phyloP scores from a whole-genome alignment of 1,140 invertebrate species.

The Frieseomelitta varia region DNA sequence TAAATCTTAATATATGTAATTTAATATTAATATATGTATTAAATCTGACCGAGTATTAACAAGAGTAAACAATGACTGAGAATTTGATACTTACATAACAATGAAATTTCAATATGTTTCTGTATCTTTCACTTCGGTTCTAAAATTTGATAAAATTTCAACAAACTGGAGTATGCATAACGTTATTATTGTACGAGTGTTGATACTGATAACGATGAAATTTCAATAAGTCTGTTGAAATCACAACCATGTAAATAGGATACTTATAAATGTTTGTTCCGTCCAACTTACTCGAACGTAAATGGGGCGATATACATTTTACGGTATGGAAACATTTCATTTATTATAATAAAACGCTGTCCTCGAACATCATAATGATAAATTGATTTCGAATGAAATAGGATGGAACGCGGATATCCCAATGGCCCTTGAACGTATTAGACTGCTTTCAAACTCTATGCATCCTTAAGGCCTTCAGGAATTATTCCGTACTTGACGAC shows the following conservation, averaged over 20 bases:
- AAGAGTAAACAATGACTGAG: no score
- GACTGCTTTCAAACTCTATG: constrained; percentile 61
- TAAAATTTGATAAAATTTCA: no score
- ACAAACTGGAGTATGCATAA: no score
- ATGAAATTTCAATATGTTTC: no score
- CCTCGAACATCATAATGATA: neutral
- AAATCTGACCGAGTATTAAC: no score
- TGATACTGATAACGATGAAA: neutral
- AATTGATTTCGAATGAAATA: constrained; percentile 21
- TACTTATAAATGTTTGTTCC: neutral
- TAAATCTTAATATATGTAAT: no score
- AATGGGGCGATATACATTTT: neutral
- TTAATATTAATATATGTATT: no score
- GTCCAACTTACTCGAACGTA: neutral
- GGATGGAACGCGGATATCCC: constrained; percentile 25
- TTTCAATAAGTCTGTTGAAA: neutral
- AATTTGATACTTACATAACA: no score
- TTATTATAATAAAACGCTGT: constrained; percentile 7
- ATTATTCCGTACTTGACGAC: constrained; percentile 51
- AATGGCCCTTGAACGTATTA: constrained; percentile 31
- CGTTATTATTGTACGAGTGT: no score
- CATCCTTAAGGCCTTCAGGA: constrained; percentile 53
- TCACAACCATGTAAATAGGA: neutral
- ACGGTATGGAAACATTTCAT: neutral
- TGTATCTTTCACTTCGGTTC: no score